Conservation (phyloP, 2,113 vertebrate genomes). For the Regulus satrapa region DNA sequence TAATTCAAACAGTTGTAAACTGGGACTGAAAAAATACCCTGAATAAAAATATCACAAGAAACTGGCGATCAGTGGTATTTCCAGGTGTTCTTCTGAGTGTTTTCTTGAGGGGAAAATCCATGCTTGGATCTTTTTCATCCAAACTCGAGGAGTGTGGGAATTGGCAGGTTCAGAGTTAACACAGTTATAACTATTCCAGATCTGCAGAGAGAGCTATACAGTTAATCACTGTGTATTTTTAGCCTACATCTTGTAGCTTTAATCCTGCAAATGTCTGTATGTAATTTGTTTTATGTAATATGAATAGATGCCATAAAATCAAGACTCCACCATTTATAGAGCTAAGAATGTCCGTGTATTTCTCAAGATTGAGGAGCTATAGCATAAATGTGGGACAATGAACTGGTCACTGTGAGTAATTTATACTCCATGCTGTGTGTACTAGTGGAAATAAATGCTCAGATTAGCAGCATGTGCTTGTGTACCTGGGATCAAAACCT, state of each 20-base stretch:
- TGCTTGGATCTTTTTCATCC: neutral
- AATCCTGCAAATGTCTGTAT: constrained; percentile 62
- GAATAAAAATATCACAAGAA: neutral
- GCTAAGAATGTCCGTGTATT: neutral
- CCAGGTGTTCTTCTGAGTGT: neutral
- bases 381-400: neutral
- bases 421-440: neutral
- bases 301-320: constrained; percentile 52
- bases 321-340: neutral
- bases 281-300: constrained; percentile 55
- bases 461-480: neutral
- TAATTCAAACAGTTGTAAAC: neutral
- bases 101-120: neutral
- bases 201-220: constrained; percentile 57
- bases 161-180: constrained; percentile 42
- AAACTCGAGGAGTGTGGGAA: neutral
- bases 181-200: constrained; percentile 29
- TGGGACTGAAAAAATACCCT: neutral
- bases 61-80: neutral
- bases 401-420: neutral
- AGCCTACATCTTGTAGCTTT: constrained; percentile 62
- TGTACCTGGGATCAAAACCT: neutral
- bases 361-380: neutral
- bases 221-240: constrained; percentile 60
- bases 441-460: neutral